Conservation (phyloP, 2,888 invertebrate species). For the Phortica magna region DNA sequence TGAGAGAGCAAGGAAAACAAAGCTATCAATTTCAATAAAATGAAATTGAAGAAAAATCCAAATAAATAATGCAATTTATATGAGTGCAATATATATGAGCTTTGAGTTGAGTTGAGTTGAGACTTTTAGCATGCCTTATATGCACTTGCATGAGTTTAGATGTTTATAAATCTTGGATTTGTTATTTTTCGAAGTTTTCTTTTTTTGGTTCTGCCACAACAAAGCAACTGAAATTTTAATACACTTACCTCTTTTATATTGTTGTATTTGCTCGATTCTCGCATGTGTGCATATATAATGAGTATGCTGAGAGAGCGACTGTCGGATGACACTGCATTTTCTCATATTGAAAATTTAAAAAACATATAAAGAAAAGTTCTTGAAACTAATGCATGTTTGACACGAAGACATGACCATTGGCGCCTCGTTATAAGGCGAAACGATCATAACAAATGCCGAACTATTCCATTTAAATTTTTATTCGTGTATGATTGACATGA, state of each 20-base stretch:
- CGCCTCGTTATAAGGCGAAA: no score
- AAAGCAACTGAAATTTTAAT: conserved; percentile 26
- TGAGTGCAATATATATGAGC: background rate
- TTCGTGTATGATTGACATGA: no score
- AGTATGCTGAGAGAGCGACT: background rate
- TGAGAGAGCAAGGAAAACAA: background rate
- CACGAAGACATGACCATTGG: no score
- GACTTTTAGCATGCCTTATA: no score
- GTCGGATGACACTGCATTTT: background rate
- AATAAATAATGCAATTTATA: conserved; percentile 26
- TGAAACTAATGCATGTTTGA: no score
- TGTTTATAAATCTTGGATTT: background rate
- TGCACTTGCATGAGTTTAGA: background rate
- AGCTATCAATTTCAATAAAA: conserved; percentile 23
- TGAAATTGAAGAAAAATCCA: conserved; percentile 15
- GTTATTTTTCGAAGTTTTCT: background rate
- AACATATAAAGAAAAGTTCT: background rate
- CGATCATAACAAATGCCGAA: no score
- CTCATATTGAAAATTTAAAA: conserved; percentile 4
- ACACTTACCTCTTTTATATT: conserved; percentile 27
- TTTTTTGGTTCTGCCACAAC: background rate
- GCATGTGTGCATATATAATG: background rate
- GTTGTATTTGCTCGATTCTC: background rate
- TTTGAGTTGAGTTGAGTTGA: background rate
- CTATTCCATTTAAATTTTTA: no score